Evolutionary conservation across 2,888 invertebrate species (phyloP).

Genomic region (Archips xylosteana): DNA sequence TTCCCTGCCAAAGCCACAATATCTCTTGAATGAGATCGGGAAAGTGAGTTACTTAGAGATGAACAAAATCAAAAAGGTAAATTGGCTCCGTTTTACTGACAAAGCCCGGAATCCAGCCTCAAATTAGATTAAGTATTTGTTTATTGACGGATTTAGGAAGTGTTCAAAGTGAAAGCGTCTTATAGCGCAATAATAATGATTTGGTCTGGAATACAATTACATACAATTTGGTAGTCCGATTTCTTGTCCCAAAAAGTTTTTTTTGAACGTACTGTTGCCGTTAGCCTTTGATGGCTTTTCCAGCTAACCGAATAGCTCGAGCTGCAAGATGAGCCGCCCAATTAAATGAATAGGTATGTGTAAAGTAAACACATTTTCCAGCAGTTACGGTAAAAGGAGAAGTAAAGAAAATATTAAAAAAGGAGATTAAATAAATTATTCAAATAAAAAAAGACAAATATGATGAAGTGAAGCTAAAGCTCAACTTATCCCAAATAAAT

Average conservation of each 20-base stretch:
- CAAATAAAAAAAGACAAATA: no score
- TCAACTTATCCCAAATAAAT: background rate
- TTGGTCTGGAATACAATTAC: background rate
- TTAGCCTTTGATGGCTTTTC: no score
- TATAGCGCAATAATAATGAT: slow-evolving; percentile 2
- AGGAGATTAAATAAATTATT: no score
- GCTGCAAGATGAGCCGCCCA: no score
- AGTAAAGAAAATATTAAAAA: no score
- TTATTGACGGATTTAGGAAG: slow-evolving; percentile 17
- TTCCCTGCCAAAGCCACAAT: background rate
- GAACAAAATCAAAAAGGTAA: slow-evolving; percentile 41
- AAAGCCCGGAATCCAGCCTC: slow-evolving; percentile 33
- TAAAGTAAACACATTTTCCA: no score
- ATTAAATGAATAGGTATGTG: no score
- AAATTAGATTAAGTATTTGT: slow-evolving; percentile 40
- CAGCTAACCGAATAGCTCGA: no score
- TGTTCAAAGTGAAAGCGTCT: background rate
- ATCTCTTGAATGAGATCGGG: background rate
- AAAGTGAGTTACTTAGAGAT: slow-evolving; percentile 24
- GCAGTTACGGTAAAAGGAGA: no score
- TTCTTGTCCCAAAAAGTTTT: background rate
- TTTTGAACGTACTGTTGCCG: no score
- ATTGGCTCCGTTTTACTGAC: slow-evolving; percentile 38
- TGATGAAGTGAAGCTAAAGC: no score
- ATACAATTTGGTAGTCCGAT: background rate